Percentiles rank a stretch among this genome's conserved stretches.
Conservation (phyloP, 2,113 vertebrate species). For the Argyrosomus japonicus region DNA sequence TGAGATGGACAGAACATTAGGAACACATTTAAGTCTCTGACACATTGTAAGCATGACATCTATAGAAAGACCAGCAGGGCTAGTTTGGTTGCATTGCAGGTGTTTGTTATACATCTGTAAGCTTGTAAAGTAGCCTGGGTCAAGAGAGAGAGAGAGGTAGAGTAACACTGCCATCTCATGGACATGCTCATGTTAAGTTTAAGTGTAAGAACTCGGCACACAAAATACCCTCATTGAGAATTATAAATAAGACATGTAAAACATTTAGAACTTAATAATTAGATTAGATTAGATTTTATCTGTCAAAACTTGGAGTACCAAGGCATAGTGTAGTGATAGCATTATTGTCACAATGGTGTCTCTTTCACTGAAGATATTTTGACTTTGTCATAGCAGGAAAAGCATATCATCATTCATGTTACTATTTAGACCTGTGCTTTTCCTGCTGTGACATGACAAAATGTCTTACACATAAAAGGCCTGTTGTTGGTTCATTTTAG, state of each 20-base stretch:
- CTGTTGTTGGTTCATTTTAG: no score
- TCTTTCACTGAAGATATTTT: background rate
- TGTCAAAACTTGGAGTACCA: background rate
- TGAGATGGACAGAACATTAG: background rate
- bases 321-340: background rate
- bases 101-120: background rate
- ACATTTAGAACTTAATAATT: background rate
- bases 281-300: background rate
- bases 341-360: background rate
- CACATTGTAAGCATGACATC: background rate
- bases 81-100: no score
- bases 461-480: background rate
- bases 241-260: background rate
- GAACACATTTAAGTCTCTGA: background rate
- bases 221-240: background rate
- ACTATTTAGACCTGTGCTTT: no score
- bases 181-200: slow-evolving; percentile 5
- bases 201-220: background rate
- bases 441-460: no score
- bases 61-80: background rate
- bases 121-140: background rate
- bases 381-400: background rate
- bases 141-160: background rate
- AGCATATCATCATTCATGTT: background rate
- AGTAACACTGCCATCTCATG: slow-evolving; percentile 68